Evolutionary conservation across 2,888 invertebrate genomes (phyloP).

Genomic region (Holacanthella duospinosa): DNA sequence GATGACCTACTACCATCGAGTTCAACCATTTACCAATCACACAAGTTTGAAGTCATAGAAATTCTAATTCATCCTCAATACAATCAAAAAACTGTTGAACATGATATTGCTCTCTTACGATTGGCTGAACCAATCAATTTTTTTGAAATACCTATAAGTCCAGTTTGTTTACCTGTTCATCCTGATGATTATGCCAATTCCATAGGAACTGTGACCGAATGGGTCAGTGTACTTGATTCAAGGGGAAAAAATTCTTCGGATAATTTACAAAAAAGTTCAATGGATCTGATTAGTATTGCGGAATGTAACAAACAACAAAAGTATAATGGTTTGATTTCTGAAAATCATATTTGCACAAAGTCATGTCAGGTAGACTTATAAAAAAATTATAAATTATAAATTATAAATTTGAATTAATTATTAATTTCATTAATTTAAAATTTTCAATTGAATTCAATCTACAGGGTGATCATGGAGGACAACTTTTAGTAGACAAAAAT

Average conservation of each 20-base stretch:
- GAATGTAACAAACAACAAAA: not conserved
- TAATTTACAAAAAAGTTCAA: not conserved
- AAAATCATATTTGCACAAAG: conserved; percentile 1
- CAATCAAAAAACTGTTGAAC: not conserved
- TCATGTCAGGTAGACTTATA: conserved; percentile 5
- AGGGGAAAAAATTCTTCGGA: not conserved
- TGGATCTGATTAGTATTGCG: conserved; percentile 1
- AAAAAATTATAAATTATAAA: not conserved
- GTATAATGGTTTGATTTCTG: not conserved
- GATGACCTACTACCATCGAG: not conserved
- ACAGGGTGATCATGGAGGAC: conserved; percentile 46
- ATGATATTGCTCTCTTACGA: conserved; percentile 8
- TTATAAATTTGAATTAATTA: not conserved
- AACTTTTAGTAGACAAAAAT: conserved; percentile 59
- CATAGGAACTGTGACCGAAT: conserved; percentile 6
- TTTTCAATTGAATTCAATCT: not conserved
- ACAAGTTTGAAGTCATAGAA: not conserved
- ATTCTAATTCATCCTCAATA: conserved; percentile 7
- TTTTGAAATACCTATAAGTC: not conserved
- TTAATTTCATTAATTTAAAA: not conserved
- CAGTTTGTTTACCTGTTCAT: conserved; percentile 4
- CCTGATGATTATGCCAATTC: not conserved
- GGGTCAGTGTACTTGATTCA: not conserved
- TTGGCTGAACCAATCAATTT: conserved; percentile 8
- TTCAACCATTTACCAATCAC: not conserved